These are phyloP conservation scores for Tenebrosternarchus preto DNA, from an alignment of 2,113 vertebrate genomes.

Conservation along the genomic window DNA sequence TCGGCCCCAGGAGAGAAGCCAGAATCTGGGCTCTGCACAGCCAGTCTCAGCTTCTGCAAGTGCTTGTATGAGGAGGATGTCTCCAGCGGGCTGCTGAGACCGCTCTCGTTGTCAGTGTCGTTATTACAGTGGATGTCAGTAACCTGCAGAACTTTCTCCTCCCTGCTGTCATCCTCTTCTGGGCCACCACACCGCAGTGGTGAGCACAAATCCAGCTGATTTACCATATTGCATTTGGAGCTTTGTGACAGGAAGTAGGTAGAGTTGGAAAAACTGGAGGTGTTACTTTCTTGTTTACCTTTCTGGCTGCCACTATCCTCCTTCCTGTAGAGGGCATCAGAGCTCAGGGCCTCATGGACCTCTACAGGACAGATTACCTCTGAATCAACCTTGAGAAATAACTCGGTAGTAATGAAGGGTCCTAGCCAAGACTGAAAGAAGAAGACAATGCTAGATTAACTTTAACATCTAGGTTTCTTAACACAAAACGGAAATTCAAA, in stretches of 20 bases:
- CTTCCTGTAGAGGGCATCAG: rapidly evolving
- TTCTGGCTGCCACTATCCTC: background rate
- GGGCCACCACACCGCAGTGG: conserved; percentile 57
- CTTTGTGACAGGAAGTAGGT: conserved; percentile 60
- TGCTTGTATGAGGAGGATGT: conserved; percentile 59
- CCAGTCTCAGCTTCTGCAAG: conserved; percentile 46
- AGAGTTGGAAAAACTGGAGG: conserved; percentile 65
- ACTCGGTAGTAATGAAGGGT: conserved; percentile 46
- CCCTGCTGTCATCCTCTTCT: background rate
- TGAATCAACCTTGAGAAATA: conserved; percentile 10
- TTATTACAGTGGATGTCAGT: too few relatives aligned
- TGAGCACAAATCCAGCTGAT: conserved; percentile 49
- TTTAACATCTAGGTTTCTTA: too few relatives aligned
- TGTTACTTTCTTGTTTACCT: background rate
- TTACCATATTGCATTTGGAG: conserved; percentile 5
- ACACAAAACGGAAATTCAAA: too few relatives aligned
- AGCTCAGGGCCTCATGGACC: conserved; percentile 32
- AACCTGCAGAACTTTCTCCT: background rate
- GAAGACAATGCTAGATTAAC: background rate
- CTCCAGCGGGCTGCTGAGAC: background rate
- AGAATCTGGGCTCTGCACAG: conserved; percentile 64
- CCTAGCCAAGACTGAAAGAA: conserved; percentile 60
- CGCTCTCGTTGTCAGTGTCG: background rate
- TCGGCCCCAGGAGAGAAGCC: conserved; percentile 47
- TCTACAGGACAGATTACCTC: conserved; percentile 55